Conservation (phyloP, 2,888 invertebrate species). For the Chrysolina oricalcia region DNA sequence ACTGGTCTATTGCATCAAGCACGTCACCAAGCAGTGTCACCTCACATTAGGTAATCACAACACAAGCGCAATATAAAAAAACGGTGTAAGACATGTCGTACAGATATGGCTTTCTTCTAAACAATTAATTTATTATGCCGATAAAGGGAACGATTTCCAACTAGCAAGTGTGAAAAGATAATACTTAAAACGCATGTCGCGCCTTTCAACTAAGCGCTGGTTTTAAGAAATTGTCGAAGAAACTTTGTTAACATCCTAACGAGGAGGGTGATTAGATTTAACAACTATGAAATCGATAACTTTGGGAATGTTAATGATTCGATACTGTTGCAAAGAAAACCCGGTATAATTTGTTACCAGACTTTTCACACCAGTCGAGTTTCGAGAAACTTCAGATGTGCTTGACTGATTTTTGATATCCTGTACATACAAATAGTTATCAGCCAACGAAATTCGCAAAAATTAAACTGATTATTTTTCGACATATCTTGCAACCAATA, state of each 20-base stretch:
- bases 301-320: background rate
- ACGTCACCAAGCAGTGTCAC: conserved; percentile 1
- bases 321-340: background rate
- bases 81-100: conserved; percentile 31
- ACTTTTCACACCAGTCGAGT: too few species aligned
- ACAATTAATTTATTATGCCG: conserved; percentile 43
- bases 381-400: too few species aligned
- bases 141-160: conserved; percentile 33
- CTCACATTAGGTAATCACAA: conserved; percentile 25
- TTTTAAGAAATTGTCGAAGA: conserved; percentile 19
- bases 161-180: conserved; percentile 39
- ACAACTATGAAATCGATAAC: conserved; percentile 21
- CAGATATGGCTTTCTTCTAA: conserved; percentile 33
- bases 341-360: background rate
- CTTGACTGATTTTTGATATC: too few species aligned
- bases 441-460: too few species aligned
- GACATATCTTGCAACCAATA: too few species aligned
- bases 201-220: conserved; percentile 8
- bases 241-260: conserved; percentile 8
- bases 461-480: too few species aligned
- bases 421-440: too few species aligned
- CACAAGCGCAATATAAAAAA: conserved; percentile 23
- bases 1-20: background rate
- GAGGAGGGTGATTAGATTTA: background rate
- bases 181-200: conserved; percentile 33